Conservation (phyloP, 2,888 invertebrate species). For the Nomada fucata region DNA sequence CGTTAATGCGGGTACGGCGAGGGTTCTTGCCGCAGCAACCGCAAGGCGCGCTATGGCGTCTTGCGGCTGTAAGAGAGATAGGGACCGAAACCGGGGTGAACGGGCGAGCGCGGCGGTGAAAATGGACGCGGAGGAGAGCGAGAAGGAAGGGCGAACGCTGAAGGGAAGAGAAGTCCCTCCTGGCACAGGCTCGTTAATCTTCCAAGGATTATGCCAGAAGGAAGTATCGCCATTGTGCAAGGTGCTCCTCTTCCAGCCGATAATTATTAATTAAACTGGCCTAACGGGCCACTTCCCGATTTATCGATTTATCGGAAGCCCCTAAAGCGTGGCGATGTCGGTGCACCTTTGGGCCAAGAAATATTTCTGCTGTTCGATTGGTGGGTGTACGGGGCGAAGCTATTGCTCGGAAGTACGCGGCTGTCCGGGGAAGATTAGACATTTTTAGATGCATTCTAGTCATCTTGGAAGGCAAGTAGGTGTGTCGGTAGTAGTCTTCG, state of each 20-base stretch:
- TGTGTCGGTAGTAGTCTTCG: too few species aligned
- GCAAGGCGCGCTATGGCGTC: constrained; percentile 79
- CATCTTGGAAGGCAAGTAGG: too few species aligned
- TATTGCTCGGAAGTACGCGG: background rate
- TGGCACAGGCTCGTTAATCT: constrained; percentile 80
- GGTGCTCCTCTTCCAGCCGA: constrained; percentile 69
- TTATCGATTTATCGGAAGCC: constrained; percentile 65
- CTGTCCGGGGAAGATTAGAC: background rate
- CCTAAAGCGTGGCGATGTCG: constrained; percentile 9
- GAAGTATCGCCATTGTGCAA: constrained; percentile 76
- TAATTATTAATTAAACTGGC: constrained; percentile 80
- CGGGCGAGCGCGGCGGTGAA: constrained; percentile 47
- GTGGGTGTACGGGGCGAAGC: background rate
- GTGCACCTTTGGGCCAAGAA: background rate
- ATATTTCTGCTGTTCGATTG: too few species aligned
- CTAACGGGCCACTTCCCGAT: constrained; percentile 64
- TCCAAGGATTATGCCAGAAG: constrained; percentile 78
- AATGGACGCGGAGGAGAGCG: constrained; percentile 35
- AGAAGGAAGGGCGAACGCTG: constrained; percentile 19
- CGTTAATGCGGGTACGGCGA: constrained; percentile 81
- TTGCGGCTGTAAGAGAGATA: constrained; percentile 74
- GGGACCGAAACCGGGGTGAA: constrained; percentile 44
- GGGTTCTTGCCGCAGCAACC: constrained; percentile 79
- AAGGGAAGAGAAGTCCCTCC: constrained; percentile 64
- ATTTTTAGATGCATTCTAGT: too few species aligned